A percentile compares a stretch with the other conserved stretches of the same genome.
Conservation (phyloP, 1,140 invertebrate species). For the Bombus sibiricus region DNA sequence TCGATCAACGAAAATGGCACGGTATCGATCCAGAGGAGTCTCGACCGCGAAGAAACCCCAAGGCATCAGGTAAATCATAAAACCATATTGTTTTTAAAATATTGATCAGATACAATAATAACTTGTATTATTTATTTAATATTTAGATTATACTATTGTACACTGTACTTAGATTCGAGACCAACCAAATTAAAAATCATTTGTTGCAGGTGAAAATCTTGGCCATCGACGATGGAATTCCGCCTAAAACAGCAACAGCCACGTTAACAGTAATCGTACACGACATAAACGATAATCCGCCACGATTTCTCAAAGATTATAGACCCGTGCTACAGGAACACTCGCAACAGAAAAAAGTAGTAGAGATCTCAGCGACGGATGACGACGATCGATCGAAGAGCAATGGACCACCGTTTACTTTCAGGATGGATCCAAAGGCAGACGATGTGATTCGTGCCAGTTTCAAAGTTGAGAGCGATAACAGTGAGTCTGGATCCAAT, state of each 20-base stretch:
- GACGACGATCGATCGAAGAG: slow-evolving; percentile 96
- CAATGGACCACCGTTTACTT: slow-evolving; percentile 97
- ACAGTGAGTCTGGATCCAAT: slow-evolving; percentile 86
- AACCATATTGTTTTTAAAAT: no score
- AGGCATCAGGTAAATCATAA: slow-evolving; percentile 88
- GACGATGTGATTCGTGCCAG: slow-evolving; percentile 95
- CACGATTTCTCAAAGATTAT: slow-evolving; percentile 95
- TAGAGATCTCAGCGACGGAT: slow-evolving; percentile 97
- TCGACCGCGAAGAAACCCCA: slow-evolving; percentile 95
- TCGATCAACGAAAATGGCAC: slow-evolving; percentile 96
- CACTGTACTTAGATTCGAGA: no score
- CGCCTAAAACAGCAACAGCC: slow-evolving; percentile 96
- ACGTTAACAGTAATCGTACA: slow-evolving; percentile 97
- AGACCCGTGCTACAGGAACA: slow-evolving; percentile 96
- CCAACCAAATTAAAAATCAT: not conserved
- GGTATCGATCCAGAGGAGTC: slow-evolving; percentile 94
- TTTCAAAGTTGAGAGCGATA: slow-evolving; percentile 97
- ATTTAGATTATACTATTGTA: no score
- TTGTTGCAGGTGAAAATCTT: slow-evolving; percentile 91
- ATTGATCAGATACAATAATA: no score
- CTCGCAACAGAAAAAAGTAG: slow-evolving; percentile 93
- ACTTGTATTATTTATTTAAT: no score
- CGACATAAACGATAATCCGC: slow-evolving; percentile 98
- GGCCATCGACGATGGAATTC: slow-evolving; percentile 97
- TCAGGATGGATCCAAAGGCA: slow-evolving; percentile 95